These are phyloP conservation scores for Florisuga fusca DNA, from an alignment of 2,797 vertebrate genomes.

Conservation along the genomic window DNA sequence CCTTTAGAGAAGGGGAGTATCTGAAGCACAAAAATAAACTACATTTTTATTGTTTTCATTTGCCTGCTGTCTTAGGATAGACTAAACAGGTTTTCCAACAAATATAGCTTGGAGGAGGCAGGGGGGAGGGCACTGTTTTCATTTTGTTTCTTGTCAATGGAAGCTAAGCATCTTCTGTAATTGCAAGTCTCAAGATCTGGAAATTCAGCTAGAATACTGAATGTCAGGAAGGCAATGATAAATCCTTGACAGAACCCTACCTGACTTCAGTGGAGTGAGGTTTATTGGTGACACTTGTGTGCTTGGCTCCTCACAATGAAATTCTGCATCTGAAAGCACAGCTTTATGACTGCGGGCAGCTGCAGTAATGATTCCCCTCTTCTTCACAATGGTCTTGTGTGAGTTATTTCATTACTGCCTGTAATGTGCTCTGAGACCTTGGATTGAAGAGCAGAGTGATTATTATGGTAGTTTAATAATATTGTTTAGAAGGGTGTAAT, in stretches of 20 bases:
- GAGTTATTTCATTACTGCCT: conserved; percentile 62
- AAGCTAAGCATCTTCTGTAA: conserved; percentile 36
- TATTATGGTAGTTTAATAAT: conserved; percentile 63
- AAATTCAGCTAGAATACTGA: background rate
- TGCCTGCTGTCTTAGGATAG: conserved; percentile 61
- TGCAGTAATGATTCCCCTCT: conserved; percentile 38
- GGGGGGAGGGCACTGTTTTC: conserved; percentile 36
- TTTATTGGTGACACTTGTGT: background rate
- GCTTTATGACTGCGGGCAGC: conserved; percentile 28
- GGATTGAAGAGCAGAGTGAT: conserved; percentile 59
- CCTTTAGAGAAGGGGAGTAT: background rate
- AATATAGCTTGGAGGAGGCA: conserved; percentile 19
- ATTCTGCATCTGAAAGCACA: background rate
- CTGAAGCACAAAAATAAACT: conserved; percentile 13
- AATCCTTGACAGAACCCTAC: background rate
- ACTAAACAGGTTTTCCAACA: conserved; percentile 62
- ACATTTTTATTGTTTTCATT: conserved; percentile 44
- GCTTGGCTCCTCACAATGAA: background rate
- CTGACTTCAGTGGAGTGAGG: background rate
- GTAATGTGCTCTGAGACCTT: conserved; percentile 68
- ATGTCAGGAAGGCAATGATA: background rate
- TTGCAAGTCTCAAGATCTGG: background rate
- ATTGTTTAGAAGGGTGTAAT: conserved; percentile 53
- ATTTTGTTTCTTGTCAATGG: conserved; percentile 62
- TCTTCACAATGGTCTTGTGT: conserved; percentile 16